A percentile compares a stretch with the other conserved stretches of the same genome.
These are phyloP conservation scores for Pterocles orientalis DNA, from an alignment of 2,113 vertebrate genomes.

Conservation along the genomic window DNA sequence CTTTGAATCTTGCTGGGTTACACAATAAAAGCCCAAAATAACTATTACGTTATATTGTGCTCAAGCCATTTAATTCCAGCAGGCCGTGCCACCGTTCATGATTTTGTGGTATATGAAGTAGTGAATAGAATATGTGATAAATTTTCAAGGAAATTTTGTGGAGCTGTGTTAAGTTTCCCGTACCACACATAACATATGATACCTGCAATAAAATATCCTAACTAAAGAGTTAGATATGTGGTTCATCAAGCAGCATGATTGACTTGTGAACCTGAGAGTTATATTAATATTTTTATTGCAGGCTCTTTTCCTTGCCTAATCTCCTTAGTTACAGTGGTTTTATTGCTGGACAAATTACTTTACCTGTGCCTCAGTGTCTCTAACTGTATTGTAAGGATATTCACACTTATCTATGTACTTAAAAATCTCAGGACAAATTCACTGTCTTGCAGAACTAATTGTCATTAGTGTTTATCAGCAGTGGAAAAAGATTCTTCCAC, in stretches of 20 bases:
- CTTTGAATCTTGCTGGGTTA: background rate
- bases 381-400: background rate
- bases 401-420: background rate
- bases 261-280: background rate
- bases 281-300: background rate
- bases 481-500: background rate
- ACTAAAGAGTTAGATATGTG: background rate
- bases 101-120: background rate
- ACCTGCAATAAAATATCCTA: background rate
- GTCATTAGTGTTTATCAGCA: background rate
- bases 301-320: background rate
- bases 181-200: background rate
- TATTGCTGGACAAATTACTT: background rate
- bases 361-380: background rate
- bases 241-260: background rate
- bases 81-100: background rate
- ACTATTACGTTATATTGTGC: background rate
- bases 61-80: background rate
- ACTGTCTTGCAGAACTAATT: background rate
- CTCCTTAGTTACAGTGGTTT: background rate
- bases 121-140: background rate
- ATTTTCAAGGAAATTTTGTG: background rate
- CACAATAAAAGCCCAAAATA: background rate
- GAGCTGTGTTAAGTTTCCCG: background rate
- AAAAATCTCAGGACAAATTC: background rate